Conservation (phyloP, 2,797 vertebrate species). For the Sebastes reedi region DNA sequence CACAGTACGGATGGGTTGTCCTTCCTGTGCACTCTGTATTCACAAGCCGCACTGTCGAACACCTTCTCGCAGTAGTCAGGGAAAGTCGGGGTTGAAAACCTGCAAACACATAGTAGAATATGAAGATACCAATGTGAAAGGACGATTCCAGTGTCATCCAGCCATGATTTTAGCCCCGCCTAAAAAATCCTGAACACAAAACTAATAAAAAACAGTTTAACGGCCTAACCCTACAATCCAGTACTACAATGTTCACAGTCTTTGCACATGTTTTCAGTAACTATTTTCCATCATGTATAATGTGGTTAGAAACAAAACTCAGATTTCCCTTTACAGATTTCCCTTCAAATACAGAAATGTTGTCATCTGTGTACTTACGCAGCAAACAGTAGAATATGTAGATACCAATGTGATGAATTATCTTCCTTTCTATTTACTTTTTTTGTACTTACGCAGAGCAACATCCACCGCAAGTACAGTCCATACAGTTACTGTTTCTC, state of each 20-base stretch:
- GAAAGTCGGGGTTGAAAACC: not conserved
- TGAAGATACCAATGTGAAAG: not conserved
- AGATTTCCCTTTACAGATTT: no score
- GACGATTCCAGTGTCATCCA: no score
- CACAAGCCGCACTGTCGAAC: not conserved
- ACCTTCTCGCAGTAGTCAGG: not conserved
- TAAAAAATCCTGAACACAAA: no score
- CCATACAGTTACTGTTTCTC: not conserved
- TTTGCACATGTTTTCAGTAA: no score
- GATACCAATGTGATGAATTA: no score
- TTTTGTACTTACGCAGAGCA: not conserved
- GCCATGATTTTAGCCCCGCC: no score
- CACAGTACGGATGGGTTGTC: not conserved
- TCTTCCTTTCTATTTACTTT: no score
- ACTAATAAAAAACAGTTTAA: no score
- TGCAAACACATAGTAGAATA: not conserved
- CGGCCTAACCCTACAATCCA: accelerated
- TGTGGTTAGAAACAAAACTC: no score
- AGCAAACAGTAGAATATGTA: not conserved
- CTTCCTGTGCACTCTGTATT: not conserved
- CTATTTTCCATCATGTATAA: no score
- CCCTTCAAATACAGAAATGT: not conserved
- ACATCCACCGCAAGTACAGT: not conserved
- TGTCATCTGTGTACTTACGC: not conserved
- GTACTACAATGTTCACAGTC: no score